Percentiles rank a stretch among this genome's conserved stretches.
Conservation (phyloP, 1,140 invertebrate genomes). For the Neocloeon triangulifer region DNA sequence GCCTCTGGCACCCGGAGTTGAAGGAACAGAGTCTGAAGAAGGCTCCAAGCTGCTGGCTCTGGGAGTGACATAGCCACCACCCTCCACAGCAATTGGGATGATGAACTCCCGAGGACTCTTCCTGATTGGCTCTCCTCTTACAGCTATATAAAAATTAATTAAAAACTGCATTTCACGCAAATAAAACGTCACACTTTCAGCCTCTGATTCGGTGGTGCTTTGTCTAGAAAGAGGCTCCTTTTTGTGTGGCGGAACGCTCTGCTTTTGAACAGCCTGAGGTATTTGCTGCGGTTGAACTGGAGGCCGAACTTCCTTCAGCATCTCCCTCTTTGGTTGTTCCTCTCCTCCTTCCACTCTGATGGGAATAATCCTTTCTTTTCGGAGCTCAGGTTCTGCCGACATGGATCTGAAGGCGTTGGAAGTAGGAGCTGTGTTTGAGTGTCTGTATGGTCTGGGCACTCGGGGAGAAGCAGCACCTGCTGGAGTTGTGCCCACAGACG, state of each 20-base stretch:
- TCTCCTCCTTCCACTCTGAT: constrained; percentile 22
- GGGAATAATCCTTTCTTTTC: constrained; percentile 33
- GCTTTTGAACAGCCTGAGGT: neutral
- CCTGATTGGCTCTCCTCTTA: constrained; percentile 57
- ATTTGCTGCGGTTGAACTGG: neutral
- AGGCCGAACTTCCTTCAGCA: neutral
- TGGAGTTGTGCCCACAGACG: neutral
- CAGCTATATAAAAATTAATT: no score
- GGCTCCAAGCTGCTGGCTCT: constrained; percentile 44
- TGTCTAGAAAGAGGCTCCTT: constrained; percentile 29
- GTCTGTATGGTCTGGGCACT: constrained; percentile 13
- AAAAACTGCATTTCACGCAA: no score
- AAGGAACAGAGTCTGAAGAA: neutral
- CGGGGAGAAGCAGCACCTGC: constrained; percentile 13
- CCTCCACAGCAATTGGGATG: constrained; percentile 75
- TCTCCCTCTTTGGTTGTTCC: constrained; percentile 3
- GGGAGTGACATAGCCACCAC: constrained; percentile 62
- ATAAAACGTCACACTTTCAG: constrained; percentile 21
- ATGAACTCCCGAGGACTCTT: constrained; percentile 76
- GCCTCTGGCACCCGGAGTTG: neutral
- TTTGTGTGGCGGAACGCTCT: neutral
- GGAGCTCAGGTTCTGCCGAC: constrained; percentile 6
- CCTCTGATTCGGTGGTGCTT: constrained; percentile 42
- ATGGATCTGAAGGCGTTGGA: neutral
- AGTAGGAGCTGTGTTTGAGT: neutral